These are phyloP conservation scores for Drosophila repletoides DNA, from an alignment of 1,140 invertebrate genomes.

Conservation along the genomic window DNA sequence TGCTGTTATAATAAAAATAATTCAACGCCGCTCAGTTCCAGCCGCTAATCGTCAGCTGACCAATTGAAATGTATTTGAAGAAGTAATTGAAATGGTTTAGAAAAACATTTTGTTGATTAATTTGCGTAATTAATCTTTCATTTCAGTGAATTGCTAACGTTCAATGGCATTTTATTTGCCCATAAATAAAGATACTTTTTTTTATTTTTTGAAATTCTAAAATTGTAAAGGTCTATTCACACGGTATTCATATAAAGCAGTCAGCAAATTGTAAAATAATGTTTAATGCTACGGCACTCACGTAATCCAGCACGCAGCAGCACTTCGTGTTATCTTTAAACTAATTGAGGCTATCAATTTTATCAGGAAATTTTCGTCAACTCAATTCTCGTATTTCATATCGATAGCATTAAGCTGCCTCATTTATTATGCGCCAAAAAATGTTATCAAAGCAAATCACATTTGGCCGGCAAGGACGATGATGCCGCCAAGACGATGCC, in stretches of 20 bases:
- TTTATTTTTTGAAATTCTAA: too few species aligned
- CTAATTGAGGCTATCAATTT: constrained; percentile 44
- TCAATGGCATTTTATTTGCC: constrained; percentile 3
- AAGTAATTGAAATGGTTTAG: too few species aligned
- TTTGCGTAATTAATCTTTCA: too few species aligned
- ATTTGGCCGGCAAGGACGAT: constrained; percentile 12
- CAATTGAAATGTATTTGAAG: too few species aligned
- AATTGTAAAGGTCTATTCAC: too few species aligned
- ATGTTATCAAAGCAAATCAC: constrained; percentile 40
- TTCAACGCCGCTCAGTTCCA: too few species aligned
- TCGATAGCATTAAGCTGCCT: constrained; percentile 52
- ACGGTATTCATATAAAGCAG: background rate
- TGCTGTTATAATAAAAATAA: too few species aligned
- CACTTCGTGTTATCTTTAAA: constrained; percentile 26
- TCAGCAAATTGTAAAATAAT: constrained; percentile 17
- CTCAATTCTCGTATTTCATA: constrained; percentile 52
- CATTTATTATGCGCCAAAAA: constrained; percentile 64
- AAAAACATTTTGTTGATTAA: too few species aligned
- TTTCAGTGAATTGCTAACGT: too few species aligned
- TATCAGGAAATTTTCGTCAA: constrained; percentile 21
- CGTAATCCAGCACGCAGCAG: constrained; percentile 1
- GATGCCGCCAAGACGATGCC: constrained; percentile 7
- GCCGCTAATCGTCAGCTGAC: too few species aligned
- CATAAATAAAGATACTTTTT: too few species aligned
- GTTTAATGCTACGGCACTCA: constrained; percentile 4